Conservation (phyloP, 2,113 vertebrate species). For the Oreotrochilus melanogaster region DNA sequence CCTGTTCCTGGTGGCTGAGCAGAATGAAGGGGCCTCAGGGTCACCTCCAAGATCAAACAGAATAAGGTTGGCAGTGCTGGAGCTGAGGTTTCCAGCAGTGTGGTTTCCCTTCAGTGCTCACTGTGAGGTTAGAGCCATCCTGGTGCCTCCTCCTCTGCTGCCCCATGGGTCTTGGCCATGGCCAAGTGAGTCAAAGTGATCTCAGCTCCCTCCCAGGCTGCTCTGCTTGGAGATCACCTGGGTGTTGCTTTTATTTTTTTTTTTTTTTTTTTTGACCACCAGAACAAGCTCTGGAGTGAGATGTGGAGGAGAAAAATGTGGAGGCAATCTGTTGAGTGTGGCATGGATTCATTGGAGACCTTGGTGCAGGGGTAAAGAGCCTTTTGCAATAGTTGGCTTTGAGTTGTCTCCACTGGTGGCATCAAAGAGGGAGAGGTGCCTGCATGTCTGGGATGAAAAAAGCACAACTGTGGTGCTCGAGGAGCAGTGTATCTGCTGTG, state of each 20-base stretch:
- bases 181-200: neutral
- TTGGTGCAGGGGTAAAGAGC: neutral
- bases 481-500: neutral
- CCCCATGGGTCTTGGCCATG: neutral
- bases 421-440: neutral
- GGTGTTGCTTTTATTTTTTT: neutral
- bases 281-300: neutral
- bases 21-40: neutral
- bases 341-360: fast-evolving
- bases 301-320: neutral
- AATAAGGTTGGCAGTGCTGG: neutral
- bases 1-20: neutral
- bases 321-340: fast-evolving
- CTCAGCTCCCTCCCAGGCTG: neutral
- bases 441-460: neutral
- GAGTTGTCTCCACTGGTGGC: neutral
- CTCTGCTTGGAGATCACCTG: neutral
- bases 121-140: neutral
- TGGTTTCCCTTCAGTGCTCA: neutral
- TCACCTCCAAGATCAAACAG: neutral
- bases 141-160: neutral
- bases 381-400: neutral
- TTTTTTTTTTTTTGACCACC: fast-evolving
- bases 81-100: neutral
- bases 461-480: neutral